A percentile compares a stretch with the other conserved stretches of the same genome.
phyloP scores from a whole-genome alignment of 2,113 vertebrate species.

The Mormoops blainvillei region DNA sequence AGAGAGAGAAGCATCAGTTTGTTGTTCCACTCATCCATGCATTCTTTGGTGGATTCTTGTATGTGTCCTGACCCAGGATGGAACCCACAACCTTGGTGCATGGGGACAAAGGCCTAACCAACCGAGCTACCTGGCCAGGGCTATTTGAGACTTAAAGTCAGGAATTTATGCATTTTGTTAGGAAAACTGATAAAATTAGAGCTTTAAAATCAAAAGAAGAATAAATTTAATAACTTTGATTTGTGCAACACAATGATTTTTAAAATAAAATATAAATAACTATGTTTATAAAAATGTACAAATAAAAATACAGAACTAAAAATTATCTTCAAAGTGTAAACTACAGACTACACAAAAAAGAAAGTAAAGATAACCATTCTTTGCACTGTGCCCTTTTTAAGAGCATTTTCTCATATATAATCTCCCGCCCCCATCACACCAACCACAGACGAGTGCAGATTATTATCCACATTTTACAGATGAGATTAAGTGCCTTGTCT shows the following conservation, averaged over 20 bases:
- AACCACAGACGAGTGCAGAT: background rate
- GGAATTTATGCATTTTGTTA: background rate
- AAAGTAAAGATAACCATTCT: background rate
- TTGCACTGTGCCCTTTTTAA: background rate
- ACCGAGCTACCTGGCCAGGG: no score
- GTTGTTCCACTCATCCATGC: no score
- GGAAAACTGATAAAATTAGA: background rate
- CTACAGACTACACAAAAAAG: background rate
- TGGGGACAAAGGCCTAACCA: no score
- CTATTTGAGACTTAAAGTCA: background rate
- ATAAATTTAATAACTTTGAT: background rate
- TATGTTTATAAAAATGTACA: background rate
- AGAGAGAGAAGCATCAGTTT: no score
- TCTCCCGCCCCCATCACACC: background rate
- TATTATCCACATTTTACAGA: background rate
- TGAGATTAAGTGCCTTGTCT: background rate
- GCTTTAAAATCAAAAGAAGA: background rate
- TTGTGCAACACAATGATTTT: background rate
- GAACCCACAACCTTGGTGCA: no score
- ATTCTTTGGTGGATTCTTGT: no score
- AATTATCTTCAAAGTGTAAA: background rate
- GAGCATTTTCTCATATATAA: background rate
- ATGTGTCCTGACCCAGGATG: no score
- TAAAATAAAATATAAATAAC: background rate
- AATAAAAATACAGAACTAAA: background rate